Percentiles rank a stretch among this genome's conserved stretches.
Conservation (phyloP, 1,140 invertebrate genomes). For the Platorchestia sp. region DNA sequence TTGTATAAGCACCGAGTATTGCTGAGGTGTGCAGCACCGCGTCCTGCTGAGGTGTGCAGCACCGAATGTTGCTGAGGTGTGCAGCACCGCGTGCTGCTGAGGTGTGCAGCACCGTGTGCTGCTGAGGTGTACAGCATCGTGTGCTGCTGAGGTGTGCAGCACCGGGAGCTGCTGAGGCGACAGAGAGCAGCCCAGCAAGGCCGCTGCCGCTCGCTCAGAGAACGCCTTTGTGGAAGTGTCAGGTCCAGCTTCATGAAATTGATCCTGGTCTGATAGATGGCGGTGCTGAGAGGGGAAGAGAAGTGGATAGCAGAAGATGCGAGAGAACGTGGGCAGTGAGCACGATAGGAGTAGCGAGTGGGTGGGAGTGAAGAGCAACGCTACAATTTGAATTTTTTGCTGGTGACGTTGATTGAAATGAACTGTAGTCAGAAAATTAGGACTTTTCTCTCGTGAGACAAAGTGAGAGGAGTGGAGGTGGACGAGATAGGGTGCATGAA, state of each 20-base stretch:
- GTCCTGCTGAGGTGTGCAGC: too few relatives aligned
- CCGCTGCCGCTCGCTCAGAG: neutral
- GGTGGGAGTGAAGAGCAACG: neutral
- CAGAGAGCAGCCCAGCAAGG: neutral
- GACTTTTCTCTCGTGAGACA: too few relatives aligned
- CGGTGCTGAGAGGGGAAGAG: neutral
- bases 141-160: neutral
- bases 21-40: too few relatives aligned
- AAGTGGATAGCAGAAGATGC: neutral
- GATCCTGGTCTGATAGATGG: conserved; percentile 44
- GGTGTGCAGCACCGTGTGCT: neutral
- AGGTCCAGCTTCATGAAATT: conserved; percentile 28
- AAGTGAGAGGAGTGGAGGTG: neutral
- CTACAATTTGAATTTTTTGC: too few relatives aligned
- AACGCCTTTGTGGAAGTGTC: conserved; percentile 19
- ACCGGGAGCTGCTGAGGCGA: too few relatives aligned
- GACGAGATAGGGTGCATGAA: neutral
- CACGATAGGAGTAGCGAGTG: neutral
- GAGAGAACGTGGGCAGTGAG: neutral
- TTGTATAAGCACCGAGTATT: too few relatives aligned
- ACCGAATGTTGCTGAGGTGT: too few relatives aligned
- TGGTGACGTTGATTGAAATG: too few relatives aligned
- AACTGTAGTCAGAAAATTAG: too few relatives aligned
- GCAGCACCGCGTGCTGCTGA: neutral
- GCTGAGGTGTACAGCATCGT: neutral